Base-by-base conservation (phyloP, 2,113 vertebrate species). In the Cercopithecus mona region DNA sequence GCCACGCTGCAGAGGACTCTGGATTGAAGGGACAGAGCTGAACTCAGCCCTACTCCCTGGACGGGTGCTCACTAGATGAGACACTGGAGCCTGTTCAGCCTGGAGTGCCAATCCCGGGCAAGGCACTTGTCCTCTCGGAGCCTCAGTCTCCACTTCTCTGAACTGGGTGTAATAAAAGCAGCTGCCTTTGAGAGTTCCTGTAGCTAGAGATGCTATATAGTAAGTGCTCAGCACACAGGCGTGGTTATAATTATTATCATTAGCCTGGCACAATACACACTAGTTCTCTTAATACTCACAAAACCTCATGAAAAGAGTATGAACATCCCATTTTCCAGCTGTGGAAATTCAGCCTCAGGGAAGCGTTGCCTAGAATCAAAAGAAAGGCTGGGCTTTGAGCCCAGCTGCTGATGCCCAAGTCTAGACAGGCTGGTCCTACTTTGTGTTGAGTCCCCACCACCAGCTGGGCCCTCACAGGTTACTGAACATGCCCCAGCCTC, bases 191-290 rank as follows among this genome's bases (percentile, higher is more conserved):
- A 11, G 35, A 38, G 43, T 16, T 30, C 7, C 43, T 3, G 45
- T 40, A 64, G 59, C 14, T 16, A 3, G 64, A 50, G 64, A 25
- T 38, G 22, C 45, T 61, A 12, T 3, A 12, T 12, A 11, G 32
- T 25, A 25, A 64, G 57, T 30, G 6, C 25, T 52, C 5, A 45
- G 43, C 1, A 16, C 4, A 10, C 11, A 5, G 32, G 43, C 13
- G 3, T 3, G 40, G 32, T 35, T 6, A 5, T 8, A 14, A 8
- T 59, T 8, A 6, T 32, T 3, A 27, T 25, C 13, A 55, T 7
- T 22, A 75, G 18, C 52, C 72, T n/a, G 72, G n/a, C 30, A 48
- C 27, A 8, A 9, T 3, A 9, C 61, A 23, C 12, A 16, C 88
- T 4, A 18, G 38, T 52, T 43, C 43, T 66, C 64, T 9, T 32